Evolutionary conservation across 2,113 vertebrate species (phyloP), one percentile per base, ranked within the genome.

Genomic region (Micronycteris hirsuta): DNA sequence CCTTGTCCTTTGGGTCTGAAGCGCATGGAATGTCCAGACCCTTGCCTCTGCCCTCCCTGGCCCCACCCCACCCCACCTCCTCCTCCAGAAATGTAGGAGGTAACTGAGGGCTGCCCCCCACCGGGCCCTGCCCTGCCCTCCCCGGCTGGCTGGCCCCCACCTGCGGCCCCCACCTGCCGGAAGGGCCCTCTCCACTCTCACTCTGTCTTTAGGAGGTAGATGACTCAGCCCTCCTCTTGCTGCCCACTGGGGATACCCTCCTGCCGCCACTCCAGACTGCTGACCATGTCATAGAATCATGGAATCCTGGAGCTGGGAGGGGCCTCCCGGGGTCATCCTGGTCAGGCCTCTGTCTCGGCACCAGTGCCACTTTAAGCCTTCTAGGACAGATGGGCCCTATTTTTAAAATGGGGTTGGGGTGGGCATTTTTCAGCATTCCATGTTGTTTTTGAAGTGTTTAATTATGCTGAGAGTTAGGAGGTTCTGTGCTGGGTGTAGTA

Each of bases 221-320:
- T 95, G 97, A 78, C 92, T 93, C 87, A 77, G 90, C 67, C 86
- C 96, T 96, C 91, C 94, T 45, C 63, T 76, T 76, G 63, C 12
- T 41, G 87, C 87, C 89, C 28, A 2, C 63, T 12, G 93, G 31
- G 61, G 56, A 67, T 9, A 7, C 74, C 89, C 36, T 65, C 93
- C 80, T 58, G 73, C 56, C 4, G 0, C 94, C 76, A 65, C 90
- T 96, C 86, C 87, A 95, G 95, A 97, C 87, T 96, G 47, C 86
- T 93, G 86, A 58, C 87, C 95, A 78, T 97, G 97, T 97, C 97
- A 97, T 88, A 97, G 90, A 97, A 85, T 95, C 97, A 96, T 13
- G 58, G 96, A 97, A 97, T 89, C 90, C 84, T 96, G 3, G 80
- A 36, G 43, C 36, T 28, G 65, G 84, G 95, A 94, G 92, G 90